phyloP scores from a whole-genome alignment of 1,140 invertebrate genomes.

The Mylabris phalerata region DNA sequence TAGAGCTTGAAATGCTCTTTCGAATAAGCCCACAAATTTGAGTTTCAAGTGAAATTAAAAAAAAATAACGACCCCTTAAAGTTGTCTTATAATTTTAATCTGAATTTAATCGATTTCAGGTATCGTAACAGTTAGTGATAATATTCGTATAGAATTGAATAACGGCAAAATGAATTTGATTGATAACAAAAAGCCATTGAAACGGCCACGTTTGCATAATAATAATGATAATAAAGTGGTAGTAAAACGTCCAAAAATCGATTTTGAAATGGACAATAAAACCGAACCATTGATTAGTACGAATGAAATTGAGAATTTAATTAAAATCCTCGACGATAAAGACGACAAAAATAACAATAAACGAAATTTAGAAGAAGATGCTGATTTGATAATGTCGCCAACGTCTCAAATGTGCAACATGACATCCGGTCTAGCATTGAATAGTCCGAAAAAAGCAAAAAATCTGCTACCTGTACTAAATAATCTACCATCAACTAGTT shows the following conservation, averaged over 20 bases:
- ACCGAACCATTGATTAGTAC: not conserved
- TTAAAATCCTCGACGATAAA: constrained; percentile 10
- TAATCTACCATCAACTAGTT: constrained; percentile 9
- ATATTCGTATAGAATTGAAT: constrained; percentile 26
- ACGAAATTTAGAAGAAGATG: not conserved
- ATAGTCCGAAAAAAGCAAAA: constrained; percentile 35
- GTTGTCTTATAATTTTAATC: too few species aligned
- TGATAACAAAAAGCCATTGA: constrained; percentile 18
- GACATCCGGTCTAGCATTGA: constrained; percentile 43
- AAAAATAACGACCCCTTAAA: too few species aligned
- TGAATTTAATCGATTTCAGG: too few species aligned
- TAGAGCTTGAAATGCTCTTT: too few species aligned
- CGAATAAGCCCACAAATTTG: too few species aligned
- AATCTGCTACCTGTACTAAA: constrained; percentile 29
- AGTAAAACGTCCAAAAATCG: not conserved
- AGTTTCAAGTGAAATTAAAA: too few species aligned
- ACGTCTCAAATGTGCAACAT: constrained; percentile 48
- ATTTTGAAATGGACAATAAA: not conserved
- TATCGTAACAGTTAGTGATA: constrained; percentile 25
- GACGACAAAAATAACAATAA: not conserved
- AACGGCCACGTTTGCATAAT: not conserved
- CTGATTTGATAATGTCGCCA: constrained; percentile 40
- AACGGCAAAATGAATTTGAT: constrained; percentile 26
- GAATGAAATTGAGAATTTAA: not conserved
- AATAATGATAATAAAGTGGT: not conserved